A percentile compares a stretch with the other conserved stretches of the same genome.
These are phyloP conservation scores for Capreolus pygargus DNA, from an alignment of 2,113 vertebrate genomes.

Conservation along the genomic window DNA sequence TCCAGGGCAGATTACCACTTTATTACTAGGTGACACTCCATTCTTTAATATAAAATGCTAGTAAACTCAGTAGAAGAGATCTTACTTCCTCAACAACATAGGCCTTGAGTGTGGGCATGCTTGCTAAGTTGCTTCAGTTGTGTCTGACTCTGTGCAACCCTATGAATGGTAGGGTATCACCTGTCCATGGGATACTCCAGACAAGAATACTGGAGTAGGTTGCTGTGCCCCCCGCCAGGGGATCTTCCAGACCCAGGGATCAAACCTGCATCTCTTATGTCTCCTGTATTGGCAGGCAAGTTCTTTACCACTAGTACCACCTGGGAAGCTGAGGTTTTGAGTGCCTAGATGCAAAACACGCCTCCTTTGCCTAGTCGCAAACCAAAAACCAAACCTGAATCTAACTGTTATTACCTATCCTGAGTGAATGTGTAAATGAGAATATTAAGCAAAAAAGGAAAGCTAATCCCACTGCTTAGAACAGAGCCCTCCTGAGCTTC, in stretches of 20 bases:
- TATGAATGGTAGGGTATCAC: neutral
- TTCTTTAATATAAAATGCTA: neutral
- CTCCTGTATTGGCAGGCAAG: neutral
- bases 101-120: neutral
- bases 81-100: neutral
- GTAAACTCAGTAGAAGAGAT: neutral
- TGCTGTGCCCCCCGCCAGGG: neutral
- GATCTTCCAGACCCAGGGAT: neutral
- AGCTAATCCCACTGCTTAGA: neutral
- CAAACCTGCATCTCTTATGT: neutral
- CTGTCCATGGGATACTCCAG: neutral
- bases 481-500: neutral
- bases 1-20: neutral
- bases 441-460: neutral
- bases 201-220: neutral
- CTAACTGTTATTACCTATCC: neutral
- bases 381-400: neutral
- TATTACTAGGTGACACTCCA: neutral
- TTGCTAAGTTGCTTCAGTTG: neutral
- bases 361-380: neutral
- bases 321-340: accelerated
- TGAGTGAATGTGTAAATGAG: neutral
- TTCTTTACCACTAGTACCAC: neutral
- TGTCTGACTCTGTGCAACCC: neutral
- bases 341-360: neutral